Evolutionary conservation across 2,797 vertebrate species (phyloP), one percentile per base, ranked within the genome.

Genomic region (Hemibagrus guttatus): DNA sequence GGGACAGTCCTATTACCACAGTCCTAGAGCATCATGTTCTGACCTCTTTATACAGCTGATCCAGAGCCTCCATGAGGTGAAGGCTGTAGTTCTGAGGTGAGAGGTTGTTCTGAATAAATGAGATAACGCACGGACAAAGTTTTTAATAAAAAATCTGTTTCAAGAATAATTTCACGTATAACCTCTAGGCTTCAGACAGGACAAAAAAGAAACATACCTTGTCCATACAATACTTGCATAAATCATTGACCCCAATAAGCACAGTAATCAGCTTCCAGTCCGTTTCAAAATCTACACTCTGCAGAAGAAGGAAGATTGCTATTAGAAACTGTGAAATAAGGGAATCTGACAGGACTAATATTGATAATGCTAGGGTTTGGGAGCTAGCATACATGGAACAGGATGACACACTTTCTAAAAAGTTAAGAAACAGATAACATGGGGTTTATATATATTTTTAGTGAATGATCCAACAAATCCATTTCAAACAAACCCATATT

Each of bases 211-310:
- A 2, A 85, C 91, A 91, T 94, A 98, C 98, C 94, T 95, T 95
- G 84, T 97, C 93, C 59, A 92, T 83, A 86, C 97, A 99, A 92
- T 97, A 97, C 72, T 93, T 91, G 90, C 98, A 99, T 64, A 99
- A 92, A 91, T 98, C 97, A 0, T 92, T 96, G 90, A 85, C 91
- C 71, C 97, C 98, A 35, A 97, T 85, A 46, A 98, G 95, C 89
- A 99, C 61, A 0, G 97, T 99, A 90, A 98, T 93, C 87, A 99
- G 93, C 93, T 99, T 99, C 98, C 98, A 99, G 90, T 98, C 97
- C 9, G 94, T 88, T 66, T 96, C 87, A 91, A 97, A 96, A 90
- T 97, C 91, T 87, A 98, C 95, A 31, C 94, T 88, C 97, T 99
- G 90, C 81, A 54, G 28, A 31, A 83, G 82, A 13, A 8, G 1